phyloP scores from a whole-genome alignment of 2,797 vertebrate genomes.

The Gymnothorax javanicus region DNA sequence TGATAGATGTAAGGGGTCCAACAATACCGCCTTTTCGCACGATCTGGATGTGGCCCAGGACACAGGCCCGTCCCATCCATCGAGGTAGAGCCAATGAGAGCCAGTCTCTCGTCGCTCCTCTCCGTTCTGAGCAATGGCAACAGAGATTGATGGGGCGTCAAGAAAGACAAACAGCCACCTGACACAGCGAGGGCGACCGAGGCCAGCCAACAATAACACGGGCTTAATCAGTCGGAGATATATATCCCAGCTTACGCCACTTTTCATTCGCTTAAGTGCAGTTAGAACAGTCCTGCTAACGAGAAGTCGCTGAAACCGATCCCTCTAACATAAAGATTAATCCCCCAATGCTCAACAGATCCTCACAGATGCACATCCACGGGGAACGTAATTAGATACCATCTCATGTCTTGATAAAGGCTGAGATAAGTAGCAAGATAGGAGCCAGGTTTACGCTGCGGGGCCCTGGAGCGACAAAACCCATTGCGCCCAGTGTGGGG shows the following conservation, averaged over 20 bases:
- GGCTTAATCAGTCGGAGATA: background rate
- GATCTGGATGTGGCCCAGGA: background rate
- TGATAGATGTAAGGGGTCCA: background rate
- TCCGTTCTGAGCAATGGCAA: background rate
- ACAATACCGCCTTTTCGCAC: background rate
- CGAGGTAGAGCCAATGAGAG: background rate
- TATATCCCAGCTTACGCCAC: background rate
- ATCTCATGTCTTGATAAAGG: background rate
- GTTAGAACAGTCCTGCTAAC: constrained; percentile 16
- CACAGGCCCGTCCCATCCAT: background rate
- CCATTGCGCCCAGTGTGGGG: constrained; percentile 48
- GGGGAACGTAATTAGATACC: constrained; percentile 36
- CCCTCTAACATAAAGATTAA: background rate
- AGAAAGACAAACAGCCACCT: constrained; percentile 5
- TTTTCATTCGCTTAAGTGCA: constrained; percentile 12
- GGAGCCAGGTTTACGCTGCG: constrained; percentile 26
- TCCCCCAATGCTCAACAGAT: background rate
- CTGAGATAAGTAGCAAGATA: background rate
- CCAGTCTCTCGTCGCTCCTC: background rate
- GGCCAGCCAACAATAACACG: background rate
- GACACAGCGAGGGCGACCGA: background rate
- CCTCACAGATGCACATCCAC: background rate
- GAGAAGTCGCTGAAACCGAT: background rate
- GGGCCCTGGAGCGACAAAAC: constrained; percentile 22
- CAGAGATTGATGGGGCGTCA: background rate